These are phyloP conservation scores for Crypturellus tataupa DNA, from an alignment of 2,797 vertebrate species.

Conservation along the genomic window DNA sequence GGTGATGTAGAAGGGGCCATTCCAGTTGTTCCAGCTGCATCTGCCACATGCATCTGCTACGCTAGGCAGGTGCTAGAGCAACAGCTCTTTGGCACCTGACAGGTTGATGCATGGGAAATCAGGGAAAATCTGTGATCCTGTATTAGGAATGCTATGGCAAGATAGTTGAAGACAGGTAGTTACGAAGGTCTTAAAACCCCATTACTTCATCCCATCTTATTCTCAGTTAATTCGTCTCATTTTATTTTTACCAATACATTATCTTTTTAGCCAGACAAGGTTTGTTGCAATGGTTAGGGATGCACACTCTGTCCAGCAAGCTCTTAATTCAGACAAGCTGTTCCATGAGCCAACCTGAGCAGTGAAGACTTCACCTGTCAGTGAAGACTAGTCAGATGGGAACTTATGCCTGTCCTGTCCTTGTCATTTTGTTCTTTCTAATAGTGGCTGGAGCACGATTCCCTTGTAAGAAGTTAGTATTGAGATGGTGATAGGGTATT, in stretches of 20 bases:
- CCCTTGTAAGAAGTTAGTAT: background rate
- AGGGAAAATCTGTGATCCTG: background rate
- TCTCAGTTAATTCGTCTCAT: background rate
- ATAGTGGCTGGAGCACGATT: background rate
- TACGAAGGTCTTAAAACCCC: background rate
- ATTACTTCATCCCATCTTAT: background rate
- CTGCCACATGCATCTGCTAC: background rate
- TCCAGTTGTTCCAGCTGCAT: background rate
- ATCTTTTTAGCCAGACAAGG: background rate
- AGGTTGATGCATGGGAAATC: background rate
- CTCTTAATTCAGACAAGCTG: background rate
- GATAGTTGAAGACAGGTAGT: background rate
- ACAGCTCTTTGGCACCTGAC: background rate
- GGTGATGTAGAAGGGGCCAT: background rate
- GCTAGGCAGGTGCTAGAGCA: background rate
- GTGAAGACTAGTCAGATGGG: background rate
- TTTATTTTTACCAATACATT: too few species aligned
- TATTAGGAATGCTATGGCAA: background rate
- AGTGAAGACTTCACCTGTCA: background rate
- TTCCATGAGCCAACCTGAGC: background rate
- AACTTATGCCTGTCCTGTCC: background rate
- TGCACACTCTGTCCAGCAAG: background rate
- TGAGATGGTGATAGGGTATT: background rate
- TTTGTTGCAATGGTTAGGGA: background rate
- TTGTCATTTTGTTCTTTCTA: background rate